Evolutionary conservation across 1,140 invertebrate genomes (phyloP), one percentile per base, ranked within the genome.

Genomic region (Formica selysi): DNA sequence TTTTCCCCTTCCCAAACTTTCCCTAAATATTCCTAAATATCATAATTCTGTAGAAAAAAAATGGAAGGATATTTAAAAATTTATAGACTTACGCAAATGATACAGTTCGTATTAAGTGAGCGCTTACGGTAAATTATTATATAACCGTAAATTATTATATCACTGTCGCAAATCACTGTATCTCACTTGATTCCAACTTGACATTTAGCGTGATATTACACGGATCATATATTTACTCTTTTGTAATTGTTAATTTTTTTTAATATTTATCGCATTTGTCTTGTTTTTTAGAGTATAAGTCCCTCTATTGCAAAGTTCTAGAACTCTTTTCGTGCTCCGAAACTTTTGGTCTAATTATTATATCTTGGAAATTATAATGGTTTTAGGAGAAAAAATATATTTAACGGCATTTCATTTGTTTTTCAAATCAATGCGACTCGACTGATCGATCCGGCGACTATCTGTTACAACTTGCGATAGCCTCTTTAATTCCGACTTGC

Each of bases 191-290:
- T 89, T 38, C 65, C 70, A 71, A 90, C 76, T 57, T 36, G 64
- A 64, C 76, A 80, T 89, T 89, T 87, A 80, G 87, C 89, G 76
- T 86, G 78, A 84, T 51, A 51, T 70, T 59, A 85, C 76, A 87
- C 71, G 86, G 86, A 90, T 89, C 92, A 87, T 89, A 64, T 6
- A 89, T 89, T 29, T 86, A 91, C 79, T 48, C 61, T 89, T 87
- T 91, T 89, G 85, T 85, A 88, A 91, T 93, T 94, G 91, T 93
- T 93, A 92, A 89, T 91, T 89, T 89, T 76, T 68, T 76, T 76
- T 32, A 70, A 91, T 93, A 92, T 93, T 91, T 91, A 93, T 93
- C 90, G 92, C 54, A 81, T 89, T 90, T 87, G 59, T 61, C 86
- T 90, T 71, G 57, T 62, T 57, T 87, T 81, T 78, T 88, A 93